Conservation (phyloP, 30 jellyfish, hydroid and myxozoan genomes). For the Haliclystus octoradiatus region DNA sequence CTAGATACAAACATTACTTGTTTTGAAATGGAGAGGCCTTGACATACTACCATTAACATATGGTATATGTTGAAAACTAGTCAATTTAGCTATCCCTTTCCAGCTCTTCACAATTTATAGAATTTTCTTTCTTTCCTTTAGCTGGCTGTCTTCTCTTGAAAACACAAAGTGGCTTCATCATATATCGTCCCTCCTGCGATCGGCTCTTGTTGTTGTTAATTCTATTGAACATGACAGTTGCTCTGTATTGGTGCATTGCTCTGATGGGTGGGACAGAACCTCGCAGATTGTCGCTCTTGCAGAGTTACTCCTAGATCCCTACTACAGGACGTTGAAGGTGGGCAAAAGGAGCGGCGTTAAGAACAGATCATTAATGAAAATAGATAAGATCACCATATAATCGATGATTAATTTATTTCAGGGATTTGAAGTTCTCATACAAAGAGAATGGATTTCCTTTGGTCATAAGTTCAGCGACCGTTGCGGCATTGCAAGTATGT, state of each 20-base stretch:
- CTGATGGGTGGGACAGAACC: slow-evolving; percentile 99
- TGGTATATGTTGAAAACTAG: too few species aligned
- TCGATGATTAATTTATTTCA: background rate
- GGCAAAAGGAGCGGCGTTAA: too few species aligned
- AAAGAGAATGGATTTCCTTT: slow-evolving; percentile 91
- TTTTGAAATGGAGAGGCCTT: too few species aligned
- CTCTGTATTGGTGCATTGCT: slow-evolving; percentile 82
- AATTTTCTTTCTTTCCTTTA: slow-evolving; percentile 17
- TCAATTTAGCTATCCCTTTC: too few species aligned
- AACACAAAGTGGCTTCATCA: slow-evolving; percentile 80
- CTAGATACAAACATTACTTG: too few species aligned
- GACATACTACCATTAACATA: too few species aligned
- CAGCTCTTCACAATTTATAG: too few species aligned
- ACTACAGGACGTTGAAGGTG: slow-evolving; percentile 76
- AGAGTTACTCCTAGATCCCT: slow-evolving; percentile 80
- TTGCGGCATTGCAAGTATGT: slow-evolving; percentile 56
- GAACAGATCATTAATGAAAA: too few species aligned
- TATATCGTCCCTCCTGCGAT: slow-evolving; percentile 51
- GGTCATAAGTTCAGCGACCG: slow-evolving; percentile 96
- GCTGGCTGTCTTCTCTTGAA: slow-evolving; percentile 85
- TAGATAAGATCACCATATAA: too few species aligned
- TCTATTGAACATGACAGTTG: slow-evolving; percentile 46
- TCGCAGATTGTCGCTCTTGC: slow-evolving; percentile 77
- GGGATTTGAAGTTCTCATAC: slow-evolving; percentile 85
- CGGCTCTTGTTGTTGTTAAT: slow-evolving; percentile 50